These are phyloP conservation scores for Hemitrygon akajei DNA, from an alignment of 2,797 vertebrate species.

Conservation along the genomic window DNA sequence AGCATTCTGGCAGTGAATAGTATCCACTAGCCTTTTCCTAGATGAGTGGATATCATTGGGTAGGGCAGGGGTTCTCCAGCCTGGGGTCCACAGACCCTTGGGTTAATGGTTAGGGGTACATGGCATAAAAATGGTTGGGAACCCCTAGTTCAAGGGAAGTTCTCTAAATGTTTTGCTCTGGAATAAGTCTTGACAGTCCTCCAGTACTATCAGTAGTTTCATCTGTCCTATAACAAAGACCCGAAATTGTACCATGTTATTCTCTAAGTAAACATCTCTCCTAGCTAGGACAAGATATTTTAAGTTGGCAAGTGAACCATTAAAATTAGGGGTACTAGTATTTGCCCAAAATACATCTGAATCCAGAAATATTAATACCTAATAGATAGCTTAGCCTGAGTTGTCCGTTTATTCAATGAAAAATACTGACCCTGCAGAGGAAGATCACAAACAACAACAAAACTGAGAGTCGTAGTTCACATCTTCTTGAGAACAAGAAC, in stretches of 20 bases:
- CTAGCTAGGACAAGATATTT: not conserved
- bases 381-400: not conserved
- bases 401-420: not conserved
- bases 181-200: not conserved
- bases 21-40: not conserved
- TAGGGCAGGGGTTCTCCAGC: too few relatives aligned
- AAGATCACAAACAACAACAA: not conserved
- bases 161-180: not conserved
- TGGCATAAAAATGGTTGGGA: too few relatives aligned
- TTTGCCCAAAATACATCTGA: not conserved
- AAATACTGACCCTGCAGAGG: too few relatives aligned
- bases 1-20: not conserved
- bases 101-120: too few relatives aligned
- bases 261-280: not conserved
- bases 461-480: not conserved
- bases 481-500: not conserved
- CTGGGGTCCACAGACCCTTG: too few relatives aligned
- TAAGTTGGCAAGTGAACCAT: too few relatives aligned
- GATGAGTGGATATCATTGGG: not conserved
- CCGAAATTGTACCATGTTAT: not conserved
- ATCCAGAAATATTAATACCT: not conserved
- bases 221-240: not conserved
- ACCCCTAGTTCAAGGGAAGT: not conserved
- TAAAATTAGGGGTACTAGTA: not conserved
- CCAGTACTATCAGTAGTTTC: not conserved